These are phyloP conservation scores for Sycophaga agraensis DNA, from an alignment of 1,140 invertebrate genomes.

Conservation along the genomic window DNA sequence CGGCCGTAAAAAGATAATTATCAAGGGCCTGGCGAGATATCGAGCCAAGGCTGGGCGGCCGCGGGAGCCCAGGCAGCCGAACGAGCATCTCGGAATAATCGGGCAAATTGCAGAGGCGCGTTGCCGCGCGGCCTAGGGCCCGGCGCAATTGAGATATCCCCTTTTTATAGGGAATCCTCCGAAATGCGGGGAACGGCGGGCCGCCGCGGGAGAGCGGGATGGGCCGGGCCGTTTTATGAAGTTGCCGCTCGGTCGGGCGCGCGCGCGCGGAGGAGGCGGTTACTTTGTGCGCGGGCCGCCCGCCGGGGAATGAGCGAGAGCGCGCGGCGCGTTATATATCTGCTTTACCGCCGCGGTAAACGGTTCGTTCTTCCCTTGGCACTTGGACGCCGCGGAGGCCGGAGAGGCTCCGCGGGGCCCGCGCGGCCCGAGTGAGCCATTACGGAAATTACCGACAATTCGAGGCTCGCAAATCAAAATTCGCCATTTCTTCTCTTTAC, in stretches of 20 bases:
- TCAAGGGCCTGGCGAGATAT: too few species aligned
- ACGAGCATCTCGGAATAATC: too few species aligned
- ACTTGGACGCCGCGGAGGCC: neutral
- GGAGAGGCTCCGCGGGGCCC: neutral
- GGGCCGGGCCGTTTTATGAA: constrained; percentile 47
- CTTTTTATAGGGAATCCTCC: constrained; percentile 52
- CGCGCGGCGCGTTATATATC: constrained; percentile 29
- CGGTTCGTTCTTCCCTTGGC: constrained; percentile 32
- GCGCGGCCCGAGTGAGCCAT: constrained; percentile 47
- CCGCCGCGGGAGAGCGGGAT: constrained; percentile 1
- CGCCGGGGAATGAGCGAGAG: constrained; percentile 1
- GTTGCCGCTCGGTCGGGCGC: constrained; percentile 44
- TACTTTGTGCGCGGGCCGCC: constrained; percentile 32
- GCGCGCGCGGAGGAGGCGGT: constrained; percentile 41
- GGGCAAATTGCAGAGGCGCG: too few species aligned
- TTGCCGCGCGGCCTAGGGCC: too few species aligned
- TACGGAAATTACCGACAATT: constrained; percentile 57
- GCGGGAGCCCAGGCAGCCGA: too few species aligned
- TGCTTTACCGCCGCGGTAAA: constrained; percentile 38
- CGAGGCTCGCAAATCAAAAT: constrained; percentile 57
- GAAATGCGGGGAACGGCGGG: constrained; percentile 31
- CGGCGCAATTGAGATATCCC: constrained; percentile 51
- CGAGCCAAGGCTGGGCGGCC: too few species aligned
- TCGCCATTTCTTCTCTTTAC: constrained; percentile 43
- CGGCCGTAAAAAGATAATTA: too few species aligned